Conservation (phyloP, 2,797 vertebrate genomes). For the Platyrinchus mystaceus region DNA sequence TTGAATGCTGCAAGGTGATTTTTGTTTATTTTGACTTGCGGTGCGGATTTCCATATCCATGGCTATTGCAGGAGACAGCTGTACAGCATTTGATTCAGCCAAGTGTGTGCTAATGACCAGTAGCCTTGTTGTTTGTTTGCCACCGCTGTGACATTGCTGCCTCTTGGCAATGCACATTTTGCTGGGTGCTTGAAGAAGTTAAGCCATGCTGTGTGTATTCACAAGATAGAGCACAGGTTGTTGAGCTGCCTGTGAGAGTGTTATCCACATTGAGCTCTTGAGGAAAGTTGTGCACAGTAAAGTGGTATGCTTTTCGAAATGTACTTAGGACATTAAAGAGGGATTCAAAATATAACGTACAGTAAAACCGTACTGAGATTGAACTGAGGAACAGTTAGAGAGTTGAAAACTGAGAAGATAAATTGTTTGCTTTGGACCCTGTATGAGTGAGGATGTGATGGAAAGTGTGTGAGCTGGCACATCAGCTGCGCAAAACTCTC, state of each 20-base stretch:
- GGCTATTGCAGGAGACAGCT: neutral
- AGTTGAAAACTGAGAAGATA: neutral
- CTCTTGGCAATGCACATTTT: neutral
- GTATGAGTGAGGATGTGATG: neutral
- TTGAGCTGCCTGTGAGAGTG: neutral
- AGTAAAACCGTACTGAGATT: neutral
- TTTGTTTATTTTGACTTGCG: constrained; percentile 30
- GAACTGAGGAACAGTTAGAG: neutral
- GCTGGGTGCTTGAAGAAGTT: neutral
- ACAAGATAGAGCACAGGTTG: neutral
- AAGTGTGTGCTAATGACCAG: neutral
- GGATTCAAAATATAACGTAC: neutral
- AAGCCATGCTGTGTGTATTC: neutral
- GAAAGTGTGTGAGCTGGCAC: neutral
- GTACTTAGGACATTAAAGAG: neutral
- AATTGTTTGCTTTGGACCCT: neutral
- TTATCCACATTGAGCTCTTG: neutral
- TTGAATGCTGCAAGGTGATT: neutral
- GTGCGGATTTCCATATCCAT: neutral
- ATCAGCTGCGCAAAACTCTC: neutral
- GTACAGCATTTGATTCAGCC: neutral
- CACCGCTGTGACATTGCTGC: neutral
- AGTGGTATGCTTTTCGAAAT: neutral
- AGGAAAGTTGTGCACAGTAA: neutral
- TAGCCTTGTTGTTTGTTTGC: neutral